Evolutionary conservation across 2,797 vertebrate genomes (phyloP), one percentile per base, ranked within the genome.

Genomic region (Danio albolineatus): DNA sequence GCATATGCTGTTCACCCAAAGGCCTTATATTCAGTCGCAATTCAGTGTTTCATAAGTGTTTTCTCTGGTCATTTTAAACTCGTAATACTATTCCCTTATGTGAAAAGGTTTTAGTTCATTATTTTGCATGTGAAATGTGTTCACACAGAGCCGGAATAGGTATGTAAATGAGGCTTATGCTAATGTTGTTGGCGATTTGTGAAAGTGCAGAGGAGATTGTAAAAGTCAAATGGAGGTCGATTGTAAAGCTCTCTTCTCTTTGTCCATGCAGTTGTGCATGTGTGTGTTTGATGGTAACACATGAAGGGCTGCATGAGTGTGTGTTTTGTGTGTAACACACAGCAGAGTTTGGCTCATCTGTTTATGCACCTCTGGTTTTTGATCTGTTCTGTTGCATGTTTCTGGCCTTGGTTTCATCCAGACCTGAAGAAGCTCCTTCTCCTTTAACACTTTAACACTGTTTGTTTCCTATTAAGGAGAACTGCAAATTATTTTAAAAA

Each of bases 351-450:
- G 38, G 46, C 2, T 28, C 28, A 28, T 2, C 60, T 53, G n/a
- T 43, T 21, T 9, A 41, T 10, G 60, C 14, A 73, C 16, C 16
- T 46, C 51, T 17, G 13, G 9, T 65, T 54, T 75, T 48, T 54
- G 39, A 76, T 66, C n/a, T 67, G 65, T 67, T 67, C 51, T 51
- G 8, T 53, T 53, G 74, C 74, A 76, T 76, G 69, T 56, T 48
- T 70, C 6, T 41, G 61, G 16, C 21, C 21, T 49, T 38, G 14
- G 38, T 28, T 44, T 17, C 6, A 1, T 46, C 62, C 73, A 60
- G 41, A 46, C 9, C 41, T 59, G 6, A 60, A 41, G 67, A 71
- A 71, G 4, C 43, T 17, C 53, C 2, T 61, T 36, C 17, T 41
- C 49, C 16, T 48, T 4, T 66, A 54, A 76, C 61, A 66, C 43